Evolutionary conservation across 2,797 vertebrate species (phyloP).

Genomic region (Psittacula derbiana): DNA sequence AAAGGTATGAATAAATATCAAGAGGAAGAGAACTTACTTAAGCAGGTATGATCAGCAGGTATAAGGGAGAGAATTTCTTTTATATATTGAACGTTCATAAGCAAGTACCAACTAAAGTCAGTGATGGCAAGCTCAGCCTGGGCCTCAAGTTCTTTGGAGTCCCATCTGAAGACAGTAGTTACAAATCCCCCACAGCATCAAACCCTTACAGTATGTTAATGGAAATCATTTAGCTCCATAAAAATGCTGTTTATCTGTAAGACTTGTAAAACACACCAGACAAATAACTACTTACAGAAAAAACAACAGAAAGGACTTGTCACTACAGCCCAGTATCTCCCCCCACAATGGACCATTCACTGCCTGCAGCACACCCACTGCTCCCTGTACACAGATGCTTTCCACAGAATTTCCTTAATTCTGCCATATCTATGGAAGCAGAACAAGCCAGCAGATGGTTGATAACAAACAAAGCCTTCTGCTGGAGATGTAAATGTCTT

Average conservation of each 20-base stretch:
- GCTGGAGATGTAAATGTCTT: not conserved
- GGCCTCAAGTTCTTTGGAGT: not conserved
- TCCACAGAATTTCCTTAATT: not conserved
- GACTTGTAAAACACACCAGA: not conserved
- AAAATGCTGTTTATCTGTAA: not conserved
- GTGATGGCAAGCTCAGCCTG: not conserved
- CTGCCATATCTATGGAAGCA: conserved; percentile 7
- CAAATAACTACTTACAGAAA: not conserved
- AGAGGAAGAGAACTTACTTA: not conserved
- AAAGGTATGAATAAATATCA: not conserved
- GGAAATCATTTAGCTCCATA: not conserved
- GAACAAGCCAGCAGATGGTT: conserved; percentile 41
- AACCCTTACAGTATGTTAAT: not conserved
- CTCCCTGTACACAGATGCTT: not conserved
- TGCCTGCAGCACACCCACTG: not conserved
- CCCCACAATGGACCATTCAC: not conserved
- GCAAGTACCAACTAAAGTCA: not conserved
- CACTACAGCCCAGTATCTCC: not conserved
- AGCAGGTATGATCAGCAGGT: not conserved
- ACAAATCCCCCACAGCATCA: not conserved
- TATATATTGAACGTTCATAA: not conserved
- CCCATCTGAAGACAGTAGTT: not conserved
- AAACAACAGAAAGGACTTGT: not conserved
- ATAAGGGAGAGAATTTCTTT: not conserved
- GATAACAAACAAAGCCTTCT: conserved; percentile 8